These are phyloP conservation scores for Papilio dardanus DNA, from an alignment of 1,140 invertebrate genomes.

Conservation along the genomic window DNA sequence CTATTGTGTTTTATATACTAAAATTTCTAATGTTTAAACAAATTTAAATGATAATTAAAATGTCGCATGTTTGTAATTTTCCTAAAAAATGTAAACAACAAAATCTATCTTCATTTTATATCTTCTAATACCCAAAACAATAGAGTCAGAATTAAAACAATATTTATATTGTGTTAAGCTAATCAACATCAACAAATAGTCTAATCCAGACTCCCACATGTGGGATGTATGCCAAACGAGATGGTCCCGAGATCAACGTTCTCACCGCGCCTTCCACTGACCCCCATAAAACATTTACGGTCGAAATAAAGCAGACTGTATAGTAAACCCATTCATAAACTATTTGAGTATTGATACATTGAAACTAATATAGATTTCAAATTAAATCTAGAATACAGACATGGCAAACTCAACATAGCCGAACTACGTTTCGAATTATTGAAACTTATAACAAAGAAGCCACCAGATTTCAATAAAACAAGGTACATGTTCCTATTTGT, in stretches of 20 bases:
- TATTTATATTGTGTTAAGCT: background rate
- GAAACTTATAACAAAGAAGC: too few relatives aligned
- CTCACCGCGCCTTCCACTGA: background rate
- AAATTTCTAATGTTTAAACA: too few relatives aligned
- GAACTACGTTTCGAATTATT: too few relatives aligned
- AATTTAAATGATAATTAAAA: too few relatives aligned
- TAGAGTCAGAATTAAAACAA: background rate
- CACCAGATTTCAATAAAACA: too few relatives aligned
- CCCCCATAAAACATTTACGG: conserved; percentile 17
- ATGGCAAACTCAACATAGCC: background rate
- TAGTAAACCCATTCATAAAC: conserved; percentile 10
- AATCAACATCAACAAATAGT: background rate
- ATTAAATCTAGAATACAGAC: background rate
- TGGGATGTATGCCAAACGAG: conserved; percentile 28
- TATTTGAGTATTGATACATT: background rate
- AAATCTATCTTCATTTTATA: too few relatives aligned
- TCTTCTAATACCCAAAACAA: too few relatives aligned
- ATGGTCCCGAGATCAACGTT: conserved; percentile 17
- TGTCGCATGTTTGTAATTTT: too few relatives aligned
- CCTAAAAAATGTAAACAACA: too few relatives aligned
- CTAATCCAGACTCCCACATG: conserved; percentile 4
- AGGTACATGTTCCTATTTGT: background rate
- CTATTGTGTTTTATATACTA: too few relatives aligned
- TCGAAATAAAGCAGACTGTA: conserved; percentile 8
- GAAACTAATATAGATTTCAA: background rate